Base-by-base conservation (phyloP, 2,113 vertebrate genomes). In the Cheilinus undulatus region DNA sequence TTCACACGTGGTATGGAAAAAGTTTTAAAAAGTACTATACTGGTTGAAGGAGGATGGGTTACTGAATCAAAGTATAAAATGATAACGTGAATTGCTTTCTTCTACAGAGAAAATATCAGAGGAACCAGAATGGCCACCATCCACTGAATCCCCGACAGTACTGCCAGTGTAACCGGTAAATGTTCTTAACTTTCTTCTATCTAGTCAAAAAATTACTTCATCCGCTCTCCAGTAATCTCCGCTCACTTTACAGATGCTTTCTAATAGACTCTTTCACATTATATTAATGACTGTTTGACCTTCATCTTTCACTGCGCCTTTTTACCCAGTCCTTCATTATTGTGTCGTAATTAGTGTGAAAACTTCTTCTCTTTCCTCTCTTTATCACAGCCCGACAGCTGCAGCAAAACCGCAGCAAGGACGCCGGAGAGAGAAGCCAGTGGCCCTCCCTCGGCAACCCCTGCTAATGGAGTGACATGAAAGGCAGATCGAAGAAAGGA, bases 161-260 rank as follows among this genome's bases (percentile, higher is more conserved):
- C 88, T 94, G 93, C 85, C 64, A 89, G 34, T 94, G 93, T 78
- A 51, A 70, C 38, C 24, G 85, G 93, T 94, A 90, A 82, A 79
- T 63, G 50, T 72, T 80, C 76, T 73, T 43, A 53, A 68, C 56
- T 56, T 28, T 10, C 58, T 56, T 27, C 54, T 38, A 27, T 82
- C 69, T 66, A 19, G n/a, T 52, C 50, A 75, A 62, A 58, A 73
- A 26, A 74, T 6, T 13, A 43, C 28, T 54, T 48, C 28, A 65
- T 46, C 20, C 43, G 4, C 42, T 76, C 38, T 70, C 5, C 12
- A 59, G 51, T 71, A 40, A 66, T 85, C 76, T 78, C 63, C 34
- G 38, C 20, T 86, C 77, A 67, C 67, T 80, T 76, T 77, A 66
- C 26, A 76, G 82, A 81, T 76, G 52, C 80, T 79, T 67, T 79